A percentile compares a stretch with the other conserved stretches of the same genome.
phyloP scores from a whole-genome alignment of 2,113 vertebrate genomes.

The Uria lomvia region DNA sequence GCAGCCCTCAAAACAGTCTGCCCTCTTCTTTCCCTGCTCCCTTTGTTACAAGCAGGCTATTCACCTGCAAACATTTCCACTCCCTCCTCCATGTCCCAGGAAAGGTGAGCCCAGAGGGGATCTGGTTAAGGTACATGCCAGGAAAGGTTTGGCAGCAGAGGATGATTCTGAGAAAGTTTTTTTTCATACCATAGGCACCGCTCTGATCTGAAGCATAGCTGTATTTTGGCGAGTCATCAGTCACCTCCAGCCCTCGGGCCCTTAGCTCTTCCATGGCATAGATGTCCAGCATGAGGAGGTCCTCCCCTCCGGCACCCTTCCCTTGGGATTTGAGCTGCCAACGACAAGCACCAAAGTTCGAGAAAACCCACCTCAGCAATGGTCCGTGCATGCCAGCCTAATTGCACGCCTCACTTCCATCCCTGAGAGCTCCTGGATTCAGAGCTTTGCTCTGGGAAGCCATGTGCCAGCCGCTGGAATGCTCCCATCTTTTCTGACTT shows the following conservation, averaged over 20 bases:
- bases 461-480: neutral
- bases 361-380: neutral
- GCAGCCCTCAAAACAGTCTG: neutral
- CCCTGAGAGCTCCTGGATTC: neutral
- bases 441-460: neutral
- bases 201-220: conserved; percentile 74
- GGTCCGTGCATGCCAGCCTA: neutral
- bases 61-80: neutral
- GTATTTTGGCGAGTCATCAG: conserved; percentile 89
- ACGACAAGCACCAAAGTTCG: neutral
- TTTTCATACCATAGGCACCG: conserved; percentile 73
- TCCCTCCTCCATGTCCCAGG: neutral
- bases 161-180: neutral
- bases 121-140: neutral
- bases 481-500: neutral
- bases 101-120: neutral
- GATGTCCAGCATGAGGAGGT: conserved; percentile 96
- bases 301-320: conserved; percentile 86
- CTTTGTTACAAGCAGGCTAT: neutral
- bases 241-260: conserved; percentile 77
- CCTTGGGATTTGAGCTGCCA: conserved; percentile 92
- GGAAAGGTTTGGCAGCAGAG: neutral
- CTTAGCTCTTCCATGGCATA: conserved; percentile 96
- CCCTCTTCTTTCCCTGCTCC: neutral
- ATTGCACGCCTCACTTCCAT: neutral